Evolutionary conservation across 2,113 vertebrate genomes (phyloP).

Genomic region (Enhydra lutris): DNA sequence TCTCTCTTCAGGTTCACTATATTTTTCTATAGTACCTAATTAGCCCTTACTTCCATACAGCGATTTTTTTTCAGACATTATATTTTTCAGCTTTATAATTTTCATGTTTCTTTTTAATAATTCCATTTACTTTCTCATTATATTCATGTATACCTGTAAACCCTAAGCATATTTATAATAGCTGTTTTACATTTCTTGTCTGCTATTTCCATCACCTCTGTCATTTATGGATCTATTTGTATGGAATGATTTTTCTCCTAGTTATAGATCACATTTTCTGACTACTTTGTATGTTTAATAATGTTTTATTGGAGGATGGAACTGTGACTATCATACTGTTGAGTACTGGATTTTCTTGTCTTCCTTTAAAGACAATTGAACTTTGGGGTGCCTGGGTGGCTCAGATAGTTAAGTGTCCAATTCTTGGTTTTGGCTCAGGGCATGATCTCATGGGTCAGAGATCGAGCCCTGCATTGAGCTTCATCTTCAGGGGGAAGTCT

Average conservation of each 20-base stretch:
- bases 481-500: background rate
- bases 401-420: background rate
- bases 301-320: background rate
- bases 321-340: background rate
- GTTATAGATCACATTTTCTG: background rate
- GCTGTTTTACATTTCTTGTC: background rate
- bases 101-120: background rate
- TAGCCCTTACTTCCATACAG: background rate
- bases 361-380: background rate
- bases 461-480: background rate
- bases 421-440: background rate
- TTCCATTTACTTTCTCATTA: background rate
- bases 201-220: background rate
- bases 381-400: background rate
- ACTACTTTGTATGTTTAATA: background rate
- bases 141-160: background rate
- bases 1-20: background rate
- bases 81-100: background rate
- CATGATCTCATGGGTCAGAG: background rate
- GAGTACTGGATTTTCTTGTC: background rate
- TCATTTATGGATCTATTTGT: background rate
- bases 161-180: background rate
- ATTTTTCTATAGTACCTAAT: background rate
- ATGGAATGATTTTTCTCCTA: background rate
- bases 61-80: background rate